Base-by-base conservation (phyloP, 92 coral and sea anemone genomes). In the Phenganax marumi region DNA sequence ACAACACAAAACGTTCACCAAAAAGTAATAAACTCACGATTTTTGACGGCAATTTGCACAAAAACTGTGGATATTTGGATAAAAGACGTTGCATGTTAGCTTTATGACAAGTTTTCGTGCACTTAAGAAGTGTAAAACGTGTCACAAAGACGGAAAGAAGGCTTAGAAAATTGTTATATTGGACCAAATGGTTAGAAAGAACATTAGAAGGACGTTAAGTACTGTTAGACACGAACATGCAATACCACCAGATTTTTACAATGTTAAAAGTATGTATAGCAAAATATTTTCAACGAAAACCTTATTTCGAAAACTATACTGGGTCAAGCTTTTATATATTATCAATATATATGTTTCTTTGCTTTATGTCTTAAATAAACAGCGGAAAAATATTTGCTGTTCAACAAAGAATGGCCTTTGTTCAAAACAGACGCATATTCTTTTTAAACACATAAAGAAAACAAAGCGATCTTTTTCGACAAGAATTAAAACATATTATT, bases 391-490 rank as follows among this genome's bases (percentile, higher is more conserved):
- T 74, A 23, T 47, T 66, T 66, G 72, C 72, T 12, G 68, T 16
- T 23, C 21, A 48, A 54, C n/a, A 76, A 76, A 54, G 79, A 74
- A 74, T 25, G 62, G 23, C 48, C 79, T 74, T 74, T 74, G 48
- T 74, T 8, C 62, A 74, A 25, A 1, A 25, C 61, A 74, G 81
- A 76, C 81, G 19, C 47, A 22, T 76, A 23, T 39, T 8, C 22
- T 54, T 66, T 53, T 17, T 18, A 62, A 76, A 55, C 12, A 22
- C 13, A 76, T 58, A 76, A 76, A 76, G 81, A 56, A 62, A 54
- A 76, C 69, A 76, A 76, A 76, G 69, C 49, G 3, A 24, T 21
- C 81, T 23, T 76, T 76, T 13, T 24, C 6, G 8, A 7, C 19
- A 53, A 50, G 79, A 10, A 39, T 7, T 26, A 76, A 66, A 76